Base-by-base conservation (phyloP, 2,113 vertebrate species). In the Cyanistes caeruleus region DNA sequence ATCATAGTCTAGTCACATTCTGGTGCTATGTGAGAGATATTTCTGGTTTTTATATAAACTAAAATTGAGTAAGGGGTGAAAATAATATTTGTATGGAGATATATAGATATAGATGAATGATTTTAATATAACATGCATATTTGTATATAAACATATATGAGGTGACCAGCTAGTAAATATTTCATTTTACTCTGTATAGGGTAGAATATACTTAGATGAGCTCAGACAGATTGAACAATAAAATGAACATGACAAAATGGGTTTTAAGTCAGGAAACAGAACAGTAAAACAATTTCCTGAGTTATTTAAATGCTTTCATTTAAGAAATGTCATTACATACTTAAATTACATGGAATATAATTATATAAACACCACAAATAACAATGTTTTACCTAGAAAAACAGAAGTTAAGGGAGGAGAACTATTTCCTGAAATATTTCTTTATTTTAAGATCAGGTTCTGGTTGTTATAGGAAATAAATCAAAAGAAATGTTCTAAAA, bases 271-370 rank as follows among this genome's bases (percentile, higher is more conserved):
- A 98, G 96, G 97, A 98, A 97, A 97, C 96, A 98, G 95, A 97
- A 96, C 51, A 97, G 93, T 96, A 97, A 97, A 98, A 95, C 96
- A 97, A 98, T 98, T 98, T 98, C 97, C 97, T 97, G 96, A 97
- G 96, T 97, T 98, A 98, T 97, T 97, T 97, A 98, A 98, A 97
- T 97, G 97, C 89, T 97, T 97, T 97, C 97, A 97, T 97, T 94
- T 97, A 90, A 97, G 95, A 97, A 98, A 98, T 97, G 97, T 98
- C 97, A 98, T 98, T 98, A 98, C 93, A 96, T 98, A 96, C 97
- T 98, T 92, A 95, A 98, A 97, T 98, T 98, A 97, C 96, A 97
- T 93, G 69, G 93, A 96, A 94, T 97, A 92, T 98, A 98, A 98
- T 98, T 98, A 95, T 93, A 94, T 95, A 85, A 97, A 93, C 92